phyloP scores from a whole-genome alignment of 2,888 invertebrate species.

The Ichneumoninae sp. region DNA sequence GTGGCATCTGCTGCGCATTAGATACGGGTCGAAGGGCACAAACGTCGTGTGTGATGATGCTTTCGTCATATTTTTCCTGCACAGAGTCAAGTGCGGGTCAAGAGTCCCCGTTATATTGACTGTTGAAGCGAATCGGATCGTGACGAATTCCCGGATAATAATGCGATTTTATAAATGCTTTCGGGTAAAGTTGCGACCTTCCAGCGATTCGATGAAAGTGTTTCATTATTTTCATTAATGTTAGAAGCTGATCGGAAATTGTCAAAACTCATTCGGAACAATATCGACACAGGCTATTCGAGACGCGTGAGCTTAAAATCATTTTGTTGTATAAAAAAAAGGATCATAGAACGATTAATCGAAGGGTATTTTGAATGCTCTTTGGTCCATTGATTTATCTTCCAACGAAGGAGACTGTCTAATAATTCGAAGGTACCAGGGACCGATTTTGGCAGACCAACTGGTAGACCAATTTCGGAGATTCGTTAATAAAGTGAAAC shows the following conservation, averaged over 20 bases:
- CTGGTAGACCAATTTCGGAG: constrained; percentile 31
- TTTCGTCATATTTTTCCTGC: constrained; percentile 65
- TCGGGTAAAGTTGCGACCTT: neutral
- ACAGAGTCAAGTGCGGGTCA: constrained; percentile 68
- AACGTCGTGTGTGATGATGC: constrained; percentile 71
- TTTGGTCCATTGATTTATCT: neutral
- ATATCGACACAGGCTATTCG: neutral
- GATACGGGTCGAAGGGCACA: constrained; percentile 84
- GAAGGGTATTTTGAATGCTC: neutral
- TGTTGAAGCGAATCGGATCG: constrained; percentile 65
- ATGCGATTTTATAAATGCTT: constrained; percentile 8
- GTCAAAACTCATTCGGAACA: neutral
- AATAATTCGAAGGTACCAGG: neutral
- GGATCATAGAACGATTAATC: neutral
- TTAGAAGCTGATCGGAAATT: neutral
- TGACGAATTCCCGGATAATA: constrained; percentile 18
- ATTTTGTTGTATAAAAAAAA: neutral
- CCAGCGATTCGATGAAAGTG: neutral
- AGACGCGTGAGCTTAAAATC: neutral
- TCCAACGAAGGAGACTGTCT: neutral
- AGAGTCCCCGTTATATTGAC: constrained; percentile 77
- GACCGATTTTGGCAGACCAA: neutral
- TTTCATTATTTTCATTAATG: neutral
- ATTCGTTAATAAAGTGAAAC: constrained; percentile 56
- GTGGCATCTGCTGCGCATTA: constrained; percentile 84